These are phyloP conservation scores for Ciconia boyciana DNA, from an alignment of 2,113 vertebrate genomes.

Conservation along the genomic window DNA sequence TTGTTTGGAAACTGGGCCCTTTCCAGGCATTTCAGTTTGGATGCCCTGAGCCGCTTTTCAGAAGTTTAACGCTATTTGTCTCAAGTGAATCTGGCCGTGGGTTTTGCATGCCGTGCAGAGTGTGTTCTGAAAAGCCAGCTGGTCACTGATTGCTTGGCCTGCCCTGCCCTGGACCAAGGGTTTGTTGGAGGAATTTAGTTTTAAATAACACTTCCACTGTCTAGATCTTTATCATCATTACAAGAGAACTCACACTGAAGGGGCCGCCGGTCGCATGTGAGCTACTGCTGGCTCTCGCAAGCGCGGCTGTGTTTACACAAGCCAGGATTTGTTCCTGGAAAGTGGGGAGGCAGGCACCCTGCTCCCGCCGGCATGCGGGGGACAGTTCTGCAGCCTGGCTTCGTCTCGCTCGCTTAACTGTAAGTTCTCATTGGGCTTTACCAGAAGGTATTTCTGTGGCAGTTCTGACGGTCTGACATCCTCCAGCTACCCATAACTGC, in stretches of 20 bases:
- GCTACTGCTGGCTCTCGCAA: neutral
- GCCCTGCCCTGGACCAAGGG: neutral
- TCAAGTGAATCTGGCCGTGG: neutral
- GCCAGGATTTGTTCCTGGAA: neutral
- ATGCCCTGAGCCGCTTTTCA: neutral
- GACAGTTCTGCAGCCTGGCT: neutral
- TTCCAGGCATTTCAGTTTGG: neutral
- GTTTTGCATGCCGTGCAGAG: fast-evolving
- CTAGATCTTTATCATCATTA: neutral
- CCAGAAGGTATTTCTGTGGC: neutral
- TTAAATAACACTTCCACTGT: neutral
- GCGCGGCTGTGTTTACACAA: neutral
- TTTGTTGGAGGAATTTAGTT: neutral
- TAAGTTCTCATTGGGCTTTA: neutral
- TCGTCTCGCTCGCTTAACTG: fast-evolving
- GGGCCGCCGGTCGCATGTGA: neutral
- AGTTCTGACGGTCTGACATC: neutral
- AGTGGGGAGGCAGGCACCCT: neutral
- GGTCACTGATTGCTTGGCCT: neutral
- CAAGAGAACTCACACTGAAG: neutral
- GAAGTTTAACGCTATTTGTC: neutral
- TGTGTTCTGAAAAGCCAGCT: neutral
- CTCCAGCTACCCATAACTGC: neutral
- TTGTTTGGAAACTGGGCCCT: neutral
- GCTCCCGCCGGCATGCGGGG: fast-evolving